phyloP scores from a whole-genome alignment of 2,797 vertebrate species.

The Meriones psammophilus region DNA sequence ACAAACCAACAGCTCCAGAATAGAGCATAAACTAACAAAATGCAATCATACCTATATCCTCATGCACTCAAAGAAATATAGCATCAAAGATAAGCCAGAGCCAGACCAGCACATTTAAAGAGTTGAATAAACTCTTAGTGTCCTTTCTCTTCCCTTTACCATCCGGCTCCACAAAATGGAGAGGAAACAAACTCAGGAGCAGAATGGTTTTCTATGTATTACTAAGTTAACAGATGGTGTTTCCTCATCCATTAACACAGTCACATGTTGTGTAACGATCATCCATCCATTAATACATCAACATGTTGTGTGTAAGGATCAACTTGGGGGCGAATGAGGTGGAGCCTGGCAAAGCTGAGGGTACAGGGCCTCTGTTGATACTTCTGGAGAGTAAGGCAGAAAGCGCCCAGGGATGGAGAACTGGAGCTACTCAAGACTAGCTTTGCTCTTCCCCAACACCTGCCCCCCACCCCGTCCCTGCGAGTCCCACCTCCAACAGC shows the following conservation, averaged over 20 bases:
- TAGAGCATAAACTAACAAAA: background rate
- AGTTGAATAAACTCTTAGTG: background rate
- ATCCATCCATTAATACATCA: background rate
- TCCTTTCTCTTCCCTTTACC: background rate
- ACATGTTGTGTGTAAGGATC: background rate
- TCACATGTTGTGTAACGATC: background rate
- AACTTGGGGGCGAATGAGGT: background rate
- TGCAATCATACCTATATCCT: background rate
- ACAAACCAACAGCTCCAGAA: background rate
- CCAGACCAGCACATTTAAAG: background rate
- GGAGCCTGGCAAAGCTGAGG: background rate
- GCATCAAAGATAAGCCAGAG: background rate
- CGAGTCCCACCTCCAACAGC: fast-evolving
- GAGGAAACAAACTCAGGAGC: background rate
- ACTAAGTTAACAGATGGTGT: background rate
- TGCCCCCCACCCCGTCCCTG: background rate
- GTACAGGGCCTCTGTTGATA: no score
- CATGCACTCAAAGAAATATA: background rate
- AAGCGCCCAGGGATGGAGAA: no score
- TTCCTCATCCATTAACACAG: background rate
- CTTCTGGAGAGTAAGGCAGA: background rate
- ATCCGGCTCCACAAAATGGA: background rate
- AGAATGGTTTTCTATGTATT: background rate
- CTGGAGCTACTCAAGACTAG: background rate
- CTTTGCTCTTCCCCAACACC: background rate